A percentile compares a stretch with the other conserved stretches of the same genome.
These are phyloP conservation scores for Galaxias olidus DNA, from an alignment of 2,797 vertebrate species.

Conservation along the genomic window DNA sequence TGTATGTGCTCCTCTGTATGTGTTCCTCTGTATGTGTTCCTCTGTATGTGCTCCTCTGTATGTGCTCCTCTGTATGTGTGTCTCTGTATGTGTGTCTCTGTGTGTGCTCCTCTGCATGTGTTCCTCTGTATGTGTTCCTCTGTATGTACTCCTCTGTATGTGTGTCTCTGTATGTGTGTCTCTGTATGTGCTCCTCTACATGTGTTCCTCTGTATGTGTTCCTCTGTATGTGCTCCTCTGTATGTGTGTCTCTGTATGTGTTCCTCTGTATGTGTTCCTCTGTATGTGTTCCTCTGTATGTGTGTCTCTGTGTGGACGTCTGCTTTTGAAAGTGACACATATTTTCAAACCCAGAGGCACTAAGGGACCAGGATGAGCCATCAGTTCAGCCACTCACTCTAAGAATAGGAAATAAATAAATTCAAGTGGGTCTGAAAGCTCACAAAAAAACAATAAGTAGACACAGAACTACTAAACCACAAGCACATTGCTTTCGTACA, in stretches of 20 bases:
- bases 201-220: constrained; percentile 26
- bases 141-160: background rate
- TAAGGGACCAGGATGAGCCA: constrained; percentile 47
- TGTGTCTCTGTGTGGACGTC: too few relatives aligned
- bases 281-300: constrained; percentile 28
- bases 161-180: constrained; percentile 26
- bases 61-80: constrained; percentile 27
- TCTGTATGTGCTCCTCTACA: background rate
- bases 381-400: constrained; percentile 56
- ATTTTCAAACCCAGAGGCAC: constrained; percentile 51
- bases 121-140: constrained; percentile 21
- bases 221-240: constrained; percentile 19
- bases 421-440: constrained; percentile 34
- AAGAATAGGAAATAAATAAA: constrained; percentile 66
- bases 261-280: constrained; percentile 21
- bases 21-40: too few relatives aligned
- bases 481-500: background rate
- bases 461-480: constrained; percentile 5
- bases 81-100: background rate
- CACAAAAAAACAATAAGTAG: constrained; percentile 50
- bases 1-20: constrained; percentile 27
- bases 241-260: background rate
- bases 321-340: constrained; percentile 43
- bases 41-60: too few relatives aligned
- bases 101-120: too few relatives aligned